These are phyloP conservation scores for Yasuhikotakia modesta DNA, from an alignment of 2,797 vertebrate species.

Conservation along the genomic window DNA sequence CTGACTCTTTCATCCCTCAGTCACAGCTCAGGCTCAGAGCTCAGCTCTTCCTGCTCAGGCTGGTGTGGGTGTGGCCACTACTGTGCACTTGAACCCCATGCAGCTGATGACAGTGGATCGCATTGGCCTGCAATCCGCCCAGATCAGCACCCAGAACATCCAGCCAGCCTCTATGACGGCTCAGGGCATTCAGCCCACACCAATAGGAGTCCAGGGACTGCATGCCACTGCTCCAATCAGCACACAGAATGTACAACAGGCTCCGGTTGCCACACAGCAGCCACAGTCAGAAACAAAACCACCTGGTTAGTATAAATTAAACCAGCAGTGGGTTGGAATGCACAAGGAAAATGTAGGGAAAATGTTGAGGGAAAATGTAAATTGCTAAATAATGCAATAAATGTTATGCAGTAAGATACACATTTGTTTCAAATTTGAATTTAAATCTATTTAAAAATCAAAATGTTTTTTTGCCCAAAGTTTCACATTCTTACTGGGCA, in stretches of 20 bases:
- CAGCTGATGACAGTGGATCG: constrained; percentile 97
- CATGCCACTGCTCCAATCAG: constrained; percentile 86
- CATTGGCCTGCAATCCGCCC: constrained; percentile 89
- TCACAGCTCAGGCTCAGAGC: constrained; percentile 93
- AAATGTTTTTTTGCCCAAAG: too few species aligned
- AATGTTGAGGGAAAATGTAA: too few species aligned
- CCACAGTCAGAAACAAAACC: constrained; percentile 85
- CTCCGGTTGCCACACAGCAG: constrained; percentile 80
- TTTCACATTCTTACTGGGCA: too few species aligned
- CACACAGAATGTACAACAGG: constrained; percentile 88
- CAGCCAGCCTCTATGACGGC: constrained; percentile 86
- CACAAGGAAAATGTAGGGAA: too few species aligned
- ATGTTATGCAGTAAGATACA: too few species aligned
- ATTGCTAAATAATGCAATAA: too few species aligned
- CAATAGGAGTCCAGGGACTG: constrained; percentile 88
- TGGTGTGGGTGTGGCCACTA: constrained; percentile 91
- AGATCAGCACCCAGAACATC: constrained; percentile 91
- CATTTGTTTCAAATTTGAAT: too few species aligned
- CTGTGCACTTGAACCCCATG: constrained; percentile 96
- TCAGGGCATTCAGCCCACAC: constrained; percentile 89
- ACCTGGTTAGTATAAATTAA: constrained; percentile 75
- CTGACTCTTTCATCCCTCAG: constrained; percentile 62
- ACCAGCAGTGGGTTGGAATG: background rate
- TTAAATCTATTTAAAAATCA: too few species aligned
- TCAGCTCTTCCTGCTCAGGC: constrained; percentile 89